These are phyloP conservation scores for Mastacembelus armatus DNA, from an alignment of 2,797 vertebrate genomes.

Conservation along the genomic window DNA sequence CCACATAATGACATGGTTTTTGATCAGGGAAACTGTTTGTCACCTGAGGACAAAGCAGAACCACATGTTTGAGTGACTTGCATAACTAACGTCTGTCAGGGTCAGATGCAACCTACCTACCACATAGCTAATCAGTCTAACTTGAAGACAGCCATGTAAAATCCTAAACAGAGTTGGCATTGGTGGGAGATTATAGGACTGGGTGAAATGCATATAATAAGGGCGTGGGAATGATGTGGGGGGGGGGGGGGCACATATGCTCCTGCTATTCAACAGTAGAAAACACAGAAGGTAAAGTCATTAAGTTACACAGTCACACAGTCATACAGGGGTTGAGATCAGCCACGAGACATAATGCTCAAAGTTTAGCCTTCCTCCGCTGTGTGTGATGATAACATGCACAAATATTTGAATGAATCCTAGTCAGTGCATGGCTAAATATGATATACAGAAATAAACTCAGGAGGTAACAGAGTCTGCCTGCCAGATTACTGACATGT, in stretches of 20 bases:
- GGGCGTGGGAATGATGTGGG: conserved; percentile 67
- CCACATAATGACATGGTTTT: conserved; percentile 65
- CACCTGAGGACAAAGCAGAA: conserved; percentile 45
- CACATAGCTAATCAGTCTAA: conserved; percentile 54
- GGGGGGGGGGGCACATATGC: conserved; percentile 32
- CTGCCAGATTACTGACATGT: not conserved
- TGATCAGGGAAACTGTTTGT: conserved; percentile 60
- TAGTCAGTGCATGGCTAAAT: not conserved
- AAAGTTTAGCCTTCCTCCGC: conserved; percentile 36
- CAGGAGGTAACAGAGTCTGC: not conserved
- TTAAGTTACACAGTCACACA: conserved; percentile 49
- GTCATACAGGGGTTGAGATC: conserved; percentile 52
- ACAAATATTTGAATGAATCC: conserved; percentile 7
- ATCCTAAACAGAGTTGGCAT: conserved; percentile 65
- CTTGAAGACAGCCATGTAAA: conserved; percentile 57
- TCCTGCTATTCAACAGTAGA: conserved; percentile 49
- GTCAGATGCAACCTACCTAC: conserved; percentile 58
- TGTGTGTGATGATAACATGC: conserved; percentile 36
- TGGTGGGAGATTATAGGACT: conserved; percentile 31
- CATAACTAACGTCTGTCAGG: conserved; percentile 49
- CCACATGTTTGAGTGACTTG: conserved; percentile 42
- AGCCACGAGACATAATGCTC: conserved; percentile 35
- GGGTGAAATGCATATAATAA: conserved; percentile 65
- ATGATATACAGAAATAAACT: not conserved
- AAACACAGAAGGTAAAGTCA: conserved; percentile 73